Evolutionary conservation across 1,140 invertebrate genomes (phyloP).

Genomic region (Drosophila subobscura): DNA sequence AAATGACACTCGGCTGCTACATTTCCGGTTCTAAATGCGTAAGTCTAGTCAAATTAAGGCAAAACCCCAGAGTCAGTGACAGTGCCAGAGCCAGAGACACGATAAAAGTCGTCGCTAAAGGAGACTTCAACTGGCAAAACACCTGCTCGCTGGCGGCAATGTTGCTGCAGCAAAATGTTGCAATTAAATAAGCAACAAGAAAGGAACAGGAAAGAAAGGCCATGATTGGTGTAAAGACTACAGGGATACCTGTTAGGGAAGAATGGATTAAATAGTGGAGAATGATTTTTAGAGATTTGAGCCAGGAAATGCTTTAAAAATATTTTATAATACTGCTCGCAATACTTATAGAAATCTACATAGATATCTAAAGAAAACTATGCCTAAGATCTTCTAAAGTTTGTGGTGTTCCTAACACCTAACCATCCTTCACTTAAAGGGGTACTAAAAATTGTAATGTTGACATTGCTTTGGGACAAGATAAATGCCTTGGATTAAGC

Average conservation of each 20-base stretch:
- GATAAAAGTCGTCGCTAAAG: constrained; percentile 59
- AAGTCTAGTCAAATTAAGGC: constrained; percentile 82
- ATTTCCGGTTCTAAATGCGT: constrained; percentile 82
- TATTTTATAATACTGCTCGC: too few species aligned
- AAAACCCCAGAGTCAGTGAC: constrained; percentile 39
- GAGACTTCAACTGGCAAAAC: constrained; percentile 64
- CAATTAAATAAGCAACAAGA: constrained; percentile 74
- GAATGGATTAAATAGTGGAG: too few species aligned
- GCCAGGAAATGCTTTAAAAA: too few species aligned
- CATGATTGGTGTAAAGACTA: too few species aligned
- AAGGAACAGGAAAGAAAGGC: too few species aligned
- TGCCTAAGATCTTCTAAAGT: too few species aligned
- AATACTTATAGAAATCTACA: too few species aligned
- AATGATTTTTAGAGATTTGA: too few species aligned
- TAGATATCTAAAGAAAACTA: too few species aligned
- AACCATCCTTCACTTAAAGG: too few species aligned
- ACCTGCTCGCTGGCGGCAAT: constrained; percentile 62
- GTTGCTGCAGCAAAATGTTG: constrained; percentile 68
- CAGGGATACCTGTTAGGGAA: too few species aligned
- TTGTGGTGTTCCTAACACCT: too few species aligned
- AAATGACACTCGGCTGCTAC: constrained; percentile 71
- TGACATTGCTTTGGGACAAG: constrained; percentile 65
- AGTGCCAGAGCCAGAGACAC: constrained; percentile 28
- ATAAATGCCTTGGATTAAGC: constrained; percentile 57
- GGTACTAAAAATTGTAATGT: constrained; percentile 70